Percentiles rank a stretch among this genome's conserved stretches.
Evolutionary conservation across 2,888 invertebrate species (phyloP).

Genomic region (Callosobruchus maculatus): DNA sequence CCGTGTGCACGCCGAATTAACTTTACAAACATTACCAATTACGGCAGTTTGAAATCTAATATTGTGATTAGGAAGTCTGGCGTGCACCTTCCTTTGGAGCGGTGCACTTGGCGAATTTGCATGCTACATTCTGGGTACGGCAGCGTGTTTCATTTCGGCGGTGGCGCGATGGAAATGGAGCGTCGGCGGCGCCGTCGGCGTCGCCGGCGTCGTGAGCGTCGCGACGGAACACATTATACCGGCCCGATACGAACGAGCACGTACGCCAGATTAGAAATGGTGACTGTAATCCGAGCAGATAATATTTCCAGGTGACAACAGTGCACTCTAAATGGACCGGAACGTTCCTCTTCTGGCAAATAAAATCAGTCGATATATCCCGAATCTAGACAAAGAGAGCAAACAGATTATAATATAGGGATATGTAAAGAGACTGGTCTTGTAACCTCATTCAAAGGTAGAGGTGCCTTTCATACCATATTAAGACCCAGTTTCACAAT

Average conservation of each 20-base stretch:
- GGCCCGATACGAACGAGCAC: not conserved
- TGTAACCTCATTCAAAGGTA: too few species aligned
- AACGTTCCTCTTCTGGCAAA: too few species aligned
- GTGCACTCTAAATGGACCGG: not conserved
- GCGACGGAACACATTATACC: not conserved
- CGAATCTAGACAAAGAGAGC: too few species aligned
- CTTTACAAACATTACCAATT: slow-evolving; percentile 26
- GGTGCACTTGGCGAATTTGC: slow-evolving; percentile 5
- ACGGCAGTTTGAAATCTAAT: slow-evolving; percentile 22
- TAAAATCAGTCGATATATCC: too few species aligned
- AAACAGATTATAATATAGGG: too few species aligned
- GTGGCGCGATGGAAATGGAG: not conserved
- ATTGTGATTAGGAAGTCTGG: slow-evolving; percentile 16
- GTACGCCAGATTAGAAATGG: not conserved
- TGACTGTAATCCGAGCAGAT: too few species aligned
- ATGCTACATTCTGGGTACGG: not conserved
- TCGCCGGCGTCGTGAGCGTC: too few species aligned
- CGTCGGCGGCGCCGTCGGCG: too few species aligned
- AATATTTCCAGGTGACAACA: too few species aligned
- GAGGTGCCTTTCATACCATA: too few species aligned
- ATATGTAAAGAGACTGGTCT: too few species aligned
- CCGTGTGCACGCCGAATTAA: slow-evolving; percentile 22
- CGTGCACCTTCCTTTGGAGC: not conserved
- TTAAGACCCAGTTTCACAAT: too few species aligned
- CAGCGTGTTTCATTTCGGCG: not conserved